Evolutionary conservation across 2,888 invertebrate genomes (phyloP).

Genomic region (Aromia moschata): DNA sequence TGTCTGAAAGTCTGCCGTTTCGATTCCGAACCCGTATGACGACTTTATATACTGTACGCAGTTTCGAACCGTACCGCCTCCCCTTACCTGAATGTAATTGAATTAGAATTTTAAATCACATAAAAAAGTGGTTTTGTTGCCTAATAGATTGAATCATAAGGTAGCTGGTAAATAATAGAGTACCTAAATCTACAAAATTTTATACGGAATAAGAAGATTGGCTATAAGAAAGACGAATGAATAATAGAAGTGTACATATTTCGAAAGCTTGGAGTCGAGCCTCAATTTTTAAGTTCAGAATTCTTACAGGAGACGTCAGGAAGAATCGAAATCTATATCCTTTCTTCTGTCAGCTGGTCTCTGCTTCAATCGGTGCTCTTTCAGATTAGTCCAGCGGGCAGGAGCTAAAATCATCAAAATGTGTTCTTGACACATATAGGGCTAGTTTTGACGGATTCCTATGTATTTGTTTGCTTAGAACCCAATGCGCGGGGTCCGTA

Average conservation of each 20-base stretch:
- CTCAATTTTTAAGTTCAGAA: too few species aligned
- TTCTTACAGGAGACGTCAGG: too few species aligned
- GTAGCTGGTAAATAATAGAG: slow-evolving; percentile 21
- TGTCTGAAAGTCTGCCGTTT: slow-evolving; percentile 18
- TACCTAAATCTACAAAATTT: slow-evolving; percentile 14
- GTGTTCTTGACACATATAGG: too few species aligned
- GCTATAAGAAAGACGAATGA: background rate
- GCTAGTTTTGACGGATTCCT: too few species aligned
- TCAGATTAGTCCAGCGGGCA: too few species aligned
- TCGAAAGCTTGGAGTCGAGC: too few species aligned
- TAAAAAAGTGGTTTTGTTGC: slow-evolving; percentile 24
- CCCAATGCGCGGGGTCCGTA: too few species aligned
- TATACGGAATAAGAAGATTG: slow-evolving; percentile 2
- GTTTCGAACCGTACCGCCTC: slow-evolving; percentile 19
- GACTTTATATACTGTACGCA: slow-evolving; percentile 29
- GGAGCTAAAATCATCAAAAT: too few species aligned
- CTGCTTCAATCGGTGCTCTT: too few species aligned
- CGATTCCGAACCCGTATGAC: slow-evolving; percentile 30
- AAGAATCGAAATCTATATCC: too few species aligned
- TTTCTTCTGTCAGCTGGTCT: too few species aligned
- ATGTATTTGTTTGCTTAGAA: too few species aligned
- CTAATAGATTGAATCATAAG: slow-evolving; percentile 28
- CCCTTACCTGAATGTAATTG: slow-evolving; percentile 28
- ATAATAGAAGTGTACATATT: background rate
- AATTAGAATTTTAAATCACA: slow-evolving; percentile 34